phyloP scores from a whole-genome alignment of 2,113 vertebrate species.

The Stegastes partitus region DNA sequence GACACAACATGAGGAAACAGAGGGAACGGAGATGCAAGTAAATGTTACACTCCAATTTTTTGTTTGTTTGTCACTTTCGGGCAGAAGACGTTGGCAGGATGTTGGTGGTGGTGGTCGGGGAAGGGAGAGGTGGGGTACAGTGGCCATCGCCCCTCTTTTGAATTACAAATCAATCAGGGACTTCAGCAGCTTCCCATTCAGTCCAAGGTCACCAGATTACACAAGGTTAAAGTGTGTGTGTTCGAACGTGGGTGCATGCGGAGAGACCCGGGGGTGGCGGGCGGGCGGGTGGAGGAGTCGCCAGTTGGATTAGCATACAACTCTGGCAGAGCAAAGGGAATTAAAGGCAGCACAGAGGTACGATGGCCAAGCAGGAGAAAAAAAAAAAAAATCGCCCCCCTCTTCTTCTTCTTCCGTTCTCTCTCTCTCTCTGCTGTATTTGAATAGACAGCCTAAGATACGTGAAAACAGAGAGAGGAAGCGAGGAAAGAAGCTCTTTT shows the following conservation, averaged over 20 bases:
- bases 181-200: constrained; percentile 84
- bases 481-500: constrained; percentile 83
- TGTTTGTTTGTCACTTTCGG: constrained; percentile 29
- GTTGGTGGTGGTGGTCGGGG: background rate
- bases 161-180: constrained; percentile 94
- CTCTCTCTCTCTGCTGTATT: constrained; percentile 83
- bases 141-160: constrained; percentile 85
- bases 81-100: constrained; percentile 36
- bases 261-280: constrained; percentile 59
- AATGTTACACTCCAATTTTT: background rate
- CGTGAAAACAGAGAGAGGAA: constrained; percentile 85
- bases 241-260: constrained; percentile 33
- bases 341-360: constrained; percentile 86
- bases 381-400: constrained; percentile 81
- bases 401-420: constrained; percentile 31
- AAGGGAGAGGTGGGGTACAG: no score
- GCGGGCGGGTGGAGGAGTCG: constrained; percentile 72
- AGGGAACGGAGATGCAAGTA: no score
- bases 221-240: constrained; percentile 88
- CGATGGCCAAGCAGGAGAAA: constrained; percentile 50
- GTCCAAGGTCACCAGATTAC: constrained; percentile 96
- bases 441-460: constrained; percentile 91
- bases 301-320: constrained; percentile 91
- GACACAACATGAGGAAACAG: background rate
- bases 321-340: constrained; percentile 89